Base-by-base conservation (phyloP, 2,797 vertebrate genomes). In the Fistularia commersonii region DNA sequence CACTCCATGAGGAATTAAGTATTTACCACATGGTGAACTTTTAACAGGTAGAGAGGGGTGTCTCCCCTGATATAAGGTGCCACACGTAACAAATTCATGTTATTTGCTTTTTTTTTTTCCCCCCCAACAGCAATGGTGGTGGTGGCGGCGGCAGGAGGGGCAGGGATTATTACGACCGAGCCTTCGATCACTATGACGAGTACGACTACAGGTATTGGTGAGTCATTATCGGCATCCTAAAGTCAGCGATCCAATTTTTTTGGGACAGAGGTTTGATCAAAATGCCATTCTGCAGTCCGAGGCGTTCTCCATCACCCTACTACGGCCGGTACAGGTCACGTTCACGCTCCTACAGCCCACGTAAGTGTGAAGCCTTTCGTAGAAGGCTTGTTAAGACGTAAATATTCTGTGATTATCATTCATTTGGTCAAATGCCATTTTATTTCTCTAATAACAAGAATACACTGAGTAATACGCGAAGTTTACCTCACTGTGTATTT, bases 271-370 rank as follows among this genome's bases (percentile, higher is more conserved):
- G 13, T 57, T 5, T 12, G 37, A n/a, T 69, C 63, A 69, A 61
- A 6, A 8, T 72, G 75, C 80, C 47, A 76, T 78, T 14, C n/a
- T 51, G 9, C 63, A 88, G 81, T 66, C 85, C 93, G 82, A 92
- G 94, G 79, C 91, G 92, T 79, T 96, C 95, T 38, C 94, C 94
- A n/a, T 97, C 95, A 8, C 95, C 93, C 9, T 94, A 96, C 61
- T 95, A 95, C 81, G 95, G 91, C 74, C 88, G 93, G 33, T 96
- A 96, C 76, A 91, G 94, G 80, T 97, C 93, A 31, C 90, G 92
- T 48, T 97, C 94, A 32, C 81, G 93, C 71, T 97, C 94, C 34
- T 95, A 96, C 76, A 97, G 93, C 76, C 94, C 94, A 83, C 89
- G 94, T 96, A 82, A 93, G 93, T 91, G 64, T 69, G 11, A 61